Evolutionary conservation across 2,797 vertebrate genomes (phyloP), one percentile per base, ranked within the genome.

Genomic region (Mus caroli): DNA sequence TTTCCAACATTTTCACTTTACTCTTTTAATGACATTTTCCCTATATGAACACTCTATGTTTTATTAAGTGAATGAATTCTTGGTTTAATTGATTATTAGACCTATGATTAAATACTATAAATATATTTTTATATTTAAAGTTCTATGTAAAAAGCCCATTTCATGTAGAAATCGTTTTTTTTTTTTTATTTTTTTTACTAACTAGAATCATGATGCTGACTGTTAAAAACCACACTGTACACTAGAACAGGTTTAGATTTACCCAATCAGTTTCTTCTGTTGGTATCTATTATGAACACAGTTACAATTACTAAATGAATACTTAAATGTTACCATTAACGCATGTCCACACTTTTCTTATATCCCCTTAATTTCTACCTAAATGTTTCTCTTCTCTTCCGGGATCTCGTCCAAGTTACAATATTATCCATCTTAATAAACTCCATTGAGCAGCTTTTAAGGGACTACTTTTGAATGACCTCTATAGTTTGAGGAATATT

Each of bases 11-110:
- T 76, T 11, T 43, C 87, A 60, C 0, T 46, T 77, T 84, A 20
- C 26, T 46, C 88, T 34, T 73, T 56, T 80, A 26, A 85, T 80
- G 13, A 67, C 26, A 28, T 93, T 87, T 91, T 6, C 14, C 69
- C 12, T 92, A 46, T 46, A 26, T 95, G 79, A 87, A 46, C 3
- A 69, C 26, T 34, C 17, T 43, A 78, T 83, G 9, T 56, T 40
- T 37, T 31, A 54, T 56, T 56, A 34, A 28, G 6, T 43, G 78
- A 93, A 78, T 69, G 93, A 62, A 84, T 90, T 90, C 67, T 94
- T 96, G 0, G 20, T 24, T 10, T 17, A 91, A 75, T 69, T 87
- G 52, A 95, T 40, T 82, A 67, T 14, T 14, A 26, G 1, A 43
- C 24, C 85, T 28, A 64, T 43, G 1, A 80, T 22, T 88, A 90